phyloP scores from a whole-genome alignment of 2,113 vertebrate genomes.

The Platysternon megacephalum region DNA sequence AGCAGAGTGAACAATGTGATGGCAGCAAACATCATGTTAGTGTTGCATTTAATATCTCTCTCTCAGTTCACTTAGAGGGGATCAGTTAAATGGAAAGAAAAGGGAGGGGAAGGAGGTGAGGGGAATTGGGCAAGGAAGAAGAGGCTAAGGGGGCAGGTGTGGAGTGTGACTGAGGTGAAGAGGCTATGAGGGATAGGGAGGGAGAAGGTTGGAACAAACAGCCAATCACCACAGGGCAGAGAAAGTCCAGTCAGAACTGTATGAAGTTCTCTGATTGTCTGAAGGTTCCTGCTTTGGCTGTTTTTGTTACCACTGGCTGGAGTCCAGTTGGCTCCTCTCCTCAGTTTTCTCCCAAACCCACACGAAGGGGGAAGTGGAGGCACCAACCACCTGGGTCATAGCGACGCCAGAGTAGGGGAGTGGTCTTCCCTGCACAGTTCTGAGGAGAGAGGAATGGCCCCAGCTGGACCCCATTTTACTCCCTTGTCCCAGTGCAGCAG shows the following conservation, averaged over 20 bases:
- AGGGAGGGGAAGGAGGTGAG: background rate
- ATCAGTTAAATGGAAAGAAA: background rate
- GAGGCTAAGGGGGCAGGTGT: background rate
- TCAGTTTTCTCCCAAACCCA: background rate
- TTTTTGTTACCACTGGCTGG: no score
- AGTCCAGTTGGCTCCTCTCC: background rate
- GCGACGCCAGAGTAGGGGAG: background rate
- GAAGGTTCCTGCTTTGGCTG: background rate
- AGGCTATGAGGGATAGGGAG: background rate
- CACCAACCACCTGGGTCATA: background rate
- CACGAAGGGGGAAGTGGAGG: background rate
- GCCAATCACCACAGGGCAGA: background rate
- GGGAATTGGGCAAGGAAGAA: background rate
- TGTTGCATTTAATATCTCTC: background rate
- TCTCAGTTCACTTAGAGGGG: background rate
- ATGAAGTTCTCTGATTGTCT: background rate
- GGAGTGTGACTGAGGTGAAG: background rate
- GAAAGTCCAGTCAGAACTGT: background rate
- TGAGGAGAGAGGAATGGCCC: background rate
- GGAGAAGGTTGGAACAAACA: background rate
- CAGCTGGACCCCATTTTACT: background rate
- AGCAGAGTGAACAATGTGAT: background rate
- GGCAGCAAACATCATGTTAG: background rate
- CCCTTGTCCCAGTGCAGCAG: background rate
- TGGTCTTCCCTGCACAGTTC: background rate